A percentile compares a stretch with the other conserved stretches of the same genome.
Conservation (phyloP, 2,797 vertebrate species). For the Thalassophryne amazonica region DNA sequence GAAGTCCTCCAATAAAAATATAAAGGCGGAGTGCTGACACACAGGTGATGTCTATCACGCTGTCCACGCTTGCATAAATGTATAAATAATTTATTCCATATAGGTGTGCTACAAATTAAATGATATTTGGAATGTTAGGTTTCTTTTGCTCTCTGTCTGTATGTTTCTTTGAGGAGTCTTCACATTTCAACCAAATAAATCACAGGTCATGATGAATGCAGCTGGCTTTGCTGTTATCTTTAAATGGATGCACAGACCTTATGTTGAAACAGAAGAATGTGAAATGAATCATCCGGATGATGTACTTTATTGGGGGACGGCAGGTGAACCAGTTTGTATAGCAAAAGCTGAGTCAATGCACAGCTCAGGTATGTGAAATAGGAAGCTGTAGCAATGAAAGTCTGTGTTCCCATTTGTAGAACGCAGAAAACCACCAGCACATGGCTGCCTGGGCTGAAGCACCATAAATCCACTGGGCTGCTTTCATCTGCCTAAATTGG, state of each 20-base stretch:
- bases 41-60: too few species aligned
- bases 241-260: neutral
- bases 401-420: conserved; percentile 21
- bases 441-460: conserved; percentile 36
- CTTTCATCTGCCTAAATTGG: conserved; percentile 67
- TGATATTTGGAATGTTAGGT: too few species aligned
- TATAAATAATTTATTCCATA: too few species aligned
- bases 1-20: too few species aligned
- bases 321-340: neutral
- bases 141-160: too few species aligned
- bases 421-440: conserved; percentile 44
- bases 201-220: neutral
- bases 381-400: conserved; percentile 1
- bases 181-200: neutral
- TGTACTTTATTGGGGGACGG: neutral
- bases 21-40: too few species aligned
- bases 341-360: neutral
- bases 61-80: too few species aligned
- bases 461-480: conserved; percentile 52
- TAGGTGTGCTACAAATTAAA: neutral
- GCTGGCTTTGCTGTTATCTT: neutral
- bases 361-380: conserved; percentile 18
- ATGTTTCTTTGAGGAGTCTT: neutral
- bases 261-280: conserved; percentile 3
- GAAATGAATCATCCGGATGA: neutral